Percentiles rank a stretch among this genome's conserved stretches.
These are phyloP conservation scores for Monodelphis domestica DNA, from an alignment of 2,797 vertebrate species.

Conservation along the genomic window DNA sequence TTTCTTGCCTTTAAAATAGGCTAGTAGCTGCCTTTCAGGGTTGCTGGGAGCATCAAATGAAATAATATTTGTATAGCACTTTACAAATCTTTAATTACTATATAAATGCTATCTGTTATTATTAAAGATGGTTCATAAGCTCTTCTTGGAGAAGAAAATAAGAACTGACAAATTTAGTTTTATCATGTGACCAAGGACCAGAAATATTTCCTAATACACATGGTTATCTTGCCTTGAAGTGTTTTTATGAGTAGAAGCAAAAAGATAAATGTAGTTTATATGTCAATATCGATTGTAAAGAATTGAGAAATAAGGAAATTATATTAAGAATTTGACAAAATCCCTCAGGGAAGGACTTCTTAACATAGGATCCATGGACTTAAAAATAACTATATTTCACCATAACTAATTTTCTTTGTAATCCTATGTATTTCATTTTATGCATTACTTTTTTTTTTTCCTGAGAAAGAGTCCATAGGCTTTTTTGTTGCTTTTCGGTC, in stretches of 20 bases:
- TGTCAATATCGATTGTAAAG: not conserved
- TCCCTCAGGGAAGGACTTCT: not conserved
- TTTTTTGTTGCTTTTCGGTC: too few relatives aligned
- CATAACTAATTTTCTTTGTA: not conserved
- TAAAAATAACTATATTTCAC: not conserved
- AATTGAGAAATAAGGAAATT: not conserved
- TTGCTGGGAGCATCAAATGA: not conserved
- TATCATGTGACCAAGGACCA: not conserved
- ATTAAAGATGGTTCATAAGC: not conserved
- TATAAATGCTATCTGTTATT: not conserved
- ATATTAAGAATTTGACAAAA: not conserved
- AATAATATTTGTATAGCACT: not conserved
- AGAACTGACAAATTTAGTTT: not conserved
- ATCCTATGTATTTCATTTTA: not conserved
- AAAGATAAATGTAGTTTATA: not conserved
- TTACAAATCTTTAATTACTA: not conserved
- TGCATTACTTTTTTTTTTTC: not conserved
- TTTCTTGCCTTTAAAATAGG: not conserved
- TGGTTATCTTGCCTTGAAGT: not conserved
- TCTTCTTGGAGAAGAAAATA: not conserved
- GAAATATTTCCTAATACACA: not conserved
- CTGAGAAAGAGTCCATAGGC: not conserved
- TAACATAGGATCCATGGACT: not conserved
- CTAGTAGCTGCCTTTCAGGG: not conserved
- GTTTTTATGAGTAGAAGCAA: not conserved